These are phyloP conservation scores for Diplodus sargus DNA, from an alignment of 2,797 vertebrate species.

Conservation along the genomic window DNA sequence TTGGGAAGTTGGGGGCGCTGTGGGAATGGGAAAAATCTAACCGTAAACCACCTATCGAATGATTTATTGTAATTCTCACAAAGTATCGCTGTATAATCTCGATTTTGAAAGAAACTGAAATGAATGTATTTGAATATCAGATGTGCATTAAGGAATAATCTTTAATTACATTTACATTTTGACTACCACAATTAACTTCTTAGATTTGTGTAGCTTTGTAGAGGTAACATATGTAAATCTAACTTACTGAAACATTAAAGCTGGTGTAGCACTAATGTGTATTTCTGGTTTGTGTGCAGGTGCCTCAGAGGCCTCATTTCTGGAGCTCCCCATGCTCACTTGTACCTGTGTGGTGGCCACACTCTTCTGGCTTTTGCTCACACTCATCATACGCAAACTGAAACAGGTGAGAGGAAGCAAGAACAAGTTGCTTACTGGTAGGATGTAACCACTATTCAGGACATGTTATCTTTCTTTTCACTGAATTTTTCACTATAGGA, in stretches of 20 bases:
- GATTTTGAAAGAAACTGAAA: not conserved
- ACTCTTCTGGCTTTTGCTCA: conserved; percentile 94
- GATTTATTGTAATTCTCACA: not conserved
- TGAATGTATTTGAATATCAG: not conserved
- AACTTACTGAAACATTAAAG: not conserved
- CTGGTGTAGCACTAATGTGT: not conserved
- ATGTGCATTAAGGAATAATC: not conserved
- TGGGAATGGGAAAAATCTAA: conserved; percentile 9
- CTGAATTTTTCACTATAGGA: not conserved
- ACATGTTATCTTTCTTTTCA: too few relatives aligned
- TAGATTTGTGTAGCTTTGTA: not conserved
- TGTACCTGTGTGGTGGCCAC: conserved; percentile 93
- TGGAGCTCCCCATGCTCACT: conserved; percentile 92
- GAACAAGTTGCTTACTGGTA: not conserved
- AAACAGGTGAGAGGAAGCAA: conserved; percentile 87
- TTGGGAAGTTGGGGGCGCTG: conserved; percentile 35
- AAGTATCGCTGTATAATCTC: not conserved
- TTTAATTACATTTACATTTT: not conserved
- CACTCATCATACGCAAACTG: conserved; percentile 93
- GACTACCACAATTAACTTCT: too few relatives aligned
- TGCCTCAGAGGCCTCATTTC: conserved; percentile 85
- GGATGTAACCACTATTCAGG: not conserved
- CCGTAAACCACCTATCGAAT: not conserved
- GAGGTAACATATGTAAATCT: not conserved
- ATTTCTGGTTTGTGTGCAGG: conserved; percentile 73